Conservation (phyloP, 2,113 vertebrate species). For the Aptenodytes forsteri region DNA sequence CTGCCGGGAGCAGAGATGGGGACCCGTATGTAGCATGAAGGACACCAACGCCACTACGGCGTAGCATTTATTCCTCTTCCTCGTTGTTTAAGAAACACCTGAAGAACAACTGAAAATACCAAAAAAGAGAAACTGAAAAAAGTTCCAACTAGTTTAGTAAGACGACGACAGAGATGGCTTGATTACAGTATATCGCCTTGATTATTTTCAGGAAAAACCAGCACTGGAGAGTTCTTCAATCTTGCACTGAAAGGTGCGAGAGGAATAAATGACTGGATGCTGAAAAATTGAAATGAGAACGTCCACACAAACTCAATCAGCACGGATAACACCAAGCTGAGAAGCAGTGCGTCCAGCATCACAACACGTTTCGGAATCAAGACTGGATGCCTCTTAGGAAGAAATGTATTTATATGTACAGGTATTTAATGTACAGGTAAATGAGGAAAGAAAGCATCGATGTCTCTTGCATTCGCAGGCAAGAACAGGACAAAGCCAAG, state of each 20-base stretch:
- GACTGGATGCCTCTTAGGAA: background rate
- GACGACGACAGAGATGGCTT: background rate
- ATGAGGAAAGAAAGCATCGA: rapidly evolving
- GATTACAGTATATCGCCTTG: background rate
- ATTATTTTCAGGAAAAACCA: background rate
- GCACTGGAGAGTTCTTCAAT: background rate
- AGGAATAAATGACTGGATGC: background rate
- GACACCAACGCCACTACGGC: background rate
- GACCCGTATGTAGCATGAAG: rapidly evolving
- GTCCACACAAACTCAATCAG: background rate
- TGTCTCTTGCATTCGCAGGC: background rate
- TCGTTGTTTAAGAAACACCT: background rate
- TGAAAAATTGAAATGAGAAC: background rate
- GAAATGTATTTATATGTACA: too few species aligned
- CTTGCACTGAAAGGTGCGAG: background rate
- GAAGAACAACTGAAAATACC: background rate
- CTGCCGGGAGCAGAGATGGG: rapidly evolving
- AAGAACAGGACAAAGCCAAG: background rate
- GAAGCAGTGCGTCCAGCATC: background rate
- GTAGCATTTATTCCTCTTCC: background rate
- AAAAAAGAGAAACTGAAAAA: background rate
- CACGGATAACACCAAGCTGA: background rate
- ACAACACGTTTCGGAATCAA: rapidly evolving
- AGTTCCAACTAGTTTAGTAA: background rate
- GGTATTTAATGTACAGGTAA: background rate